Evolutionary conservation across 2,888 invertebrate genomes (phyloP).

Genomic region (Autographa gamma): DNA sequence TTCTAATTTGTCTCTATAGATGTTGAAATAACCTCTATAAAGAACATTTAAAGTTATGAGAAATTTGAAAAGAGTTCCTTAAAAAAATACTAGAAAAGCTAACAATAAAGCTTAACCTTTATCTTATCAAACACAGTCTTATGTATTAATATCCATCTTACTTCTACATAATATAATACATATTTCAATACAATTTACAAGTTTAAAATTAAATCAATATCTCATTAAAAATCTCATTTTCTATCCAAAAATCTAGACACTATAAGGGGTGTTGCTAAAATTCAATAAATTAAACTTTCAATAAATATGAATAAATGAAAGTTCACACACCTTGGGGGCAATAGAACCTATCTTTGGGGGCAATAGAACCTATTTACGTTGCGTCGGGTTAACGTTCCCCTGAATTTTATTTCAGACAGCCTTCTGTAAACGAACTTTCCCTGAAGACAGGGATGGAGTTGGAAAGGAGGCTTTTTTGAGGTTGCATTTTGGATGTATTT

Average conservation of each 20-base stretch:
- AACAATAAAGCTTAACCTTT: no score
- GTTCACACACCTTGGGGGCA: constrained; percentile 50
- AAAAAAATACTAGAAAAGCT: no score
- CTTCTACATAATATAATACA: not conserved
- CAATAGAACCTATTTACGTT: constrained; percentile 60
- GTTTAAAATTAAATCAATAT: not conserved
- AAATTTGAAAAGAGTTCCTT: no score
- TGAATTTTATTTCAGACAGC: constrained; percentile 75
- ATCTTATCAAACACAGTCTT: no score
- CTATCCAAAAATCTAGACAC: not conserved
- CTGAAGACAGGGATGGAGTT: constrained; percentile 69
- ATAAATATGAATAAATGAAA: constrained; percentile 40
- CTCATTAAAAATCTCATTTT: not conserved
- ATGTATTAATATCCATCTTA: no score
- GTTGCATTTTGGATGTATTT: constrained; percentile 2
- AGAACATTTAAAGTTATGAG: no score
- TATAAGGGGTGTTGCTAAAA: not conserved
- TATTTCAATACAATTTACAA: not conserved
- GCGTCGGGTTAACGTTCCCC: constrained; percentile 67
- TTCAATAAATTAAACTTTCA: constrained; percentile 17
- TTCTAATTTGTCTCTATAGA: no score
- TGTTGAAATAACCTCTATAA: no score
- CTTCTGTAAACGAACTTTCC: constrained; percentile 78
- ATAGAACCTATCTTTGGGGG: constrained; percentile 58
- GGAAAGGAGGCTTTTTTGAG: constrained; percentile 14